Base-by-base conservation (phyloP, 2,797 vertebrate genomes). In the Borostomias antarcticus region DNA sequence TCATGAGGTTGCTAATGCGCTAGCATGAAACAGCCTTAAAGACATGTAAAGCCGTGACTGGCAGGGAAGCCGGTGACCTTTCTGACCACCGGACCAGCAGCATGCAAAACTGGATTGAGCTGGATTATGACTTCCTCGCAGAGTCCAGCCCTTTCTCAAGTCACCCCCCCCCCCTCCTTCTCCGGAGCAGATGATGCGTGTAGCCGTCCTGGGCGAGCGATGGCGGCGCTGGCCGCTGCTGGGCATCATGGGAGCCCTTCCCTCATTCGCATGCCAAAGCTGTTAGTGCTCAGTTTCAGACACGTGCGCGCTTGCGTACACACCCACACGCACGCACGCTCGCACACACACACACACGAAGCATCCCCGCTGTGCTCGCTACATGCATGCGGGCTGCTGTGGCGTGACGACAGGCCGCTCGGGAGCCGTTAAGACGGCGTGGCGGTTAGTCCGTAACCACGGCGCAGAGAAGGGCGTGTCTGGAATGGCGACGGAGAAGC, bases 381-480 rank as follows among this genome's bases (percentile, higher is more conserved):
- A 72, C 63, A 66, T 64, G 61, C 89, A 91, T 88, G 89, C 88
- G 4, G 51, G 33, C 66, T 80, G 74, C 68, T 2, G 23, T 10
- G 4, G 23, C 23, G 19, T 33, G 48, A 30, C 13, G 29, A 45
- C 19, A n/a, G n/a, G 8, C 47, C 68, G 67, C 66, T 58, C 62
- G 73, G 76, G 75, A 82, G 78, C 72, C 66, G 50, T n/a, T n/a
- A n/a, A n/a, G 71, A 82, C 72, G 37, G 81, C 83, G 67, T 10
- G 4, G 13, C 40, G 7, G 13, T 4, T 17, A 45, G 40, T 17
- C 3, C 15, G 40, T 4, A 13, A 13, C 40, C 40, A 33, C 15
- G 40, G 4, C n/a, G 13, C 40, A 45, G 40, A 13, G 7, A 13
- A 45, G 40, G 40, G 40, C 40, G 40, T 13, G 17, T 13, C 17